Evolutionary conservation across 2,797 vertebrate species (phyloP).

Genomic region (Diceros bicornis): DNA sequence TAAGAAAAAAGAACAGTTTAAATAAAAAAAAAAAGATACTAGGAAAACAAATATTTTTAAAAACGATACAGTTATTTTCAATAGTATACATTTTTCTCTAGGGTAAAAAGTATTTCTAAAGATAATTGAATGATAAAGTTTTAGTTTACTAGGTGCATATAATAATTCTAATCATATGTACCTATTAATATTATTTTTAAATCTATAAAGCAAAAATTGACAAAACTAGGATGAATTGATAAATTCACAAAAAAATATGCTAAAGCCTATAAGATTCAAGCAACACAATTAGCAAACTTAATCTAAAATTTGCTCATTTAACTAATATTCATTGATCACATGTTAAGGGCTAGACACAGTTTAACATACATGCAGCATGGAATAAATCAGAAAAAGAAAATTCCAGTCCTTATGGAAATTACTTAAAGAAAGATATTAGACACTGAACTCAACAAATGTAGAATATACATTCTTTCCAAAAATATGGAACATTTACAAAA

Average conservation of each 20-base stretch:
- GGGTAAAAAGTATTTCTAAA: not conserved
- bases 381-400: not conserved
- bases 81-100: not conserved
- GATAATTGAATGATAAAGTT: not conserved
- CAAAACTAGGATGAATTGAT: not conserved
- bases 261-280: not conserved
- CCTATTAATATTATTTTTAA: not conserved
- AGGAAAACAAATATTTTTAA: not conserved
- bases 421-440: not conserved
- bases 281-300: not conserved
- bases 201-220: not conserved
- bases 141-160: not conserved
- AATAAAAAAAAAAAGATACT: not conserved
- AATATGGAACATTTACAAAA: not conserved
- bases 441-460: not conserved
- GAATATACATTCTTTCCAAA: not conserved
- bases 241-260: not conserved
- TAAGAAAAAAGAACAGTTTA: not conserved
- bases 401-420: not conserved
- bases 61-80: not conserved
- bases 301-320: not conserved
- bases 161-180: not conserved
- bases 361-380: not conserved
- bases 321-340: not conserved
- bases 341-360: not conserved